Base-by-base conservation (phyloP, 2,888 invertebrate species). In the Molanna angustata region DNA sequence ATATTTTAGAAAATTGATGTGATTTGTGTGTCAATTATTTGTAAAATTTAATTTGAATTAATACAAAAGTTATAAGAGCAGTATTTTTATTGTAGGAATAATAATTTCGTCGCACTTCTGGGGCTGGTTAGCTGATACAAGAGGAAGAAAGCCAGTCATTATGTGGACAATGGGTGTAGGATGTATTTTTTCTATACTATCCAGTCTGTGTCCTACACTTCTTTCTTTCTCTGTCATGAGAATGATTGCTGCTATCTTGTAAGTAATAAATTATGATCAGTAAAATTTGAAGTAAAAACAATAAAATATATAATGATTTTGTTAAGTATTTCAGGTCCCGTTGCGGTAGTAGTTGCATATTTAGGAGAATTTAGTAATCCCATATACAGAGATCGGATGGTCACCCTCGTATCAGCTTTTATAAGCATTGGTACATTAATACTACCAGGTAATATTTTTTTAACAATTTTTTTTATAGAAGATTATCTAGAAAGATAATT, bases 101-200 rank as follows among this genome's bases (percentile, higher is more conserved):
- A 83, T 84, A 19, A 62, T 85, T 18, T 90, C 89, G 47, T 86
- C 89, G 0, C 85, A 87, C 69, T 69, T 89, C 47, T 89, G 90
- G 89, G 91, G 92, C 37, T 80, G 85, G 58, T 67, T 89, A 56
- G 88, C 89, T 0, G 92, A 93, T 68, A 82, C 83, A 44, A 54
- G 37, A 18, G 92, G 92, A 0, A 77, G 92, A 2, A 76, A 83
- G 14, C 79, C 75, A 9, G 75, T 82, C 1, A 68, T 81, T 63
- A 69, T 80, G 52, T 66, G 71, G 40, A 73, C 79, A 0, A 70
- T 83, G 63, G 60, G 73, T 1, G 58, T 78, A 0, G 81, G 84
- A 11, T 72, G 77, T 4, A 43, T 80, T 4, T 68, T 82, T 39
- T 78, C 83, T 0, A 65, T 82, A 1, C 64, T 78, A 21, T 78